A percentile compares a stretch with the other conserved stretches of the same genome.
Evolutionary conservation across 2,888 invertebrate species (phyloP).

Genomic region (Tholera decimalis): DNA sequence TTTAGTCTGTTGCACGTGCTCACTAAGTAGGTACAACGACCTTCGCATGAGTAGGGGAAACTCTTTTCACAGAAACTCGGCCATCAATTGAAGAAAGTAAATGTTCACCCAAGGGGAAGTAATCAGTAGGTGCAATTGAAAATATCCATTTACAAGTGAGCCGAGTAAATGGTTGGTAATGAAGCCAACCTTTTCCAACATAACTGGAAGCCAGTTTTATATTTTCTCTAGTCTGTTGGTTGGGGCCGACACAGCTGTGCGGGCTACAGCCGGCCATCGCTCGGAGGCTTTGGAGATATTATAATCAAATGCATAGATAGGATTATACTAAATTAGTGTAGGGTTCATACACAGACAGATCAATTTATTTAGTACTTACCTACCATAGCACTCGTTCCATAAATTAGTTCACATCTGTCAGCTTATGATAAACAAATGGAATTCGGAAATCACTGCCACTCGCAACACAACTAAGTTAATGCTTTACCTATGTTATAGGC

Average conservation of each 20-base stretch:
- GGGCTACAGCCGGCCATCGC: slow-evolving; percentile 36
- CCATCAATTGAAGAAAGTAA: slow-evolving; percentile 77
- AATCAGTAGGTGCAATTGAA: slow-evolving; percentile 80
- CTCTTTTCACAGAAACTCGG: slow-evolving; percentile 66
- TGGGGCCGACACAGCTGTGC: slow-evolving; percentile 53
- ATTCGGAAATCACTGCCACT: slow-evolving; percentile 21
- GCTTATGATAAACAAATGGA: slow-evolving; percentile 1
- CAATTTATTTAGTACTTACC: not conserved
- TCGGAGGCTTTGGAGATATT: slow-evolving; percentile 38
- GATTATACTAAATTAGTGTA: slow-evolving; percentile 36
- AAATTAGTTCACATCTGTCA: slow-evolving; percentile 18
- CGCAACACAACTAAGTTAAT: slow-evolving; percentile 28
- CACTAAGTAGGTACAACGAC: slow-evolving; percentile 29
- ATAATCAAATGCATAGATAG: slow-evolving; percentile 33
- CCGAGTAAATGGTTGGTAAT: slow-evolving; percentile 70
- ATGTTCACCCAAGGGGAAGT: slow-evolving; percentile 79
- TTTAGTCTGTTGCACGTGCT: slow-evolving; percentile 6
- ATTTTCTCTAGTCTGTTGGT: slow-evolving; percentile 67
- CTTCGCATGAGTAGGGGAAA: slow-evolving; percentile 57
- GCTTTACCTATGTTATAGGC: slow-evolving; percentile 42
- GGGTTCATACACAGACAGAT: not conserved
- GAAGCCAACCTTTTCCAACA: slow-evolving; percentile 72
- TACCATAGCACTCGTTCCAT: not conserved
- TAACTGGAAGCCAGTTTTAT: slow-evolving; percentile 69
- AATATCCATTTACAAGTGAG: slow-evolving; percentile 76